phyloP scores from a whole-genome alignment of 2,888 invertebrate genomes.

The Phytoseiulus persimilis region DNA sequence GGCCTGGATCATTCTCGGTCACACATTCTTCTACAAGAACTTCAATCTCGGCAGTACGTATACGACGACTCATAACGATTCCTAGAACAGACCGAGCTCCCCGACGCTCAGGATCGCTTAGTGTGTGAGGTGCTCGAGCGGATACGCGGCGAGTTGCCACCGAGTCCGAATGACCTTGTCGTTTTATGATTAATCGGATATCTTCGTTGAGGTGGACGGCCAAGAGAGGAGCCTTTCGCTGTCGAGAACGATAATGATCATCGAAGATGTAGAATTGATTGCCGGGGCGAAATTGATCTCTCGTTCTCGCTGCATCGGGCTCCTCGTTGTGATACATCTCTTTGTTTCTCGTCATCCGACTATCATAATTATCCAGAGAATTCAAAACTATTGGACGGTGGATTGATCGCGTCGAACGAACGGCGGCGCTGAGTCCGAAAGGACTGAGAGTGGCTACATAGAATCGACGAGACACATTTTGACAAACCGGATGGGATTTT shows the following conservation, averaged over 20 bases:
- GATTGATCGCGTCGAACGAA: not conserved
- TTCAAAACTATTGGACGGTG: not conserved
- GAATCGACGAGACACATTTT: not conserved
- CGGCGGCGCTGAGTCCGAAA: too few species aligned
- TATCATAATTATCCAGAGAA: not conserved
- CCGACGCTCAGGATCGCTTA: not conserved
- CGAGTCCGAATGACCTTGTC: not conserved
- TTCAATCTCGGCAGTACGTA: conserved; percentile 31
- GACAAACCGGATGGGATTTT: too few species aligned
- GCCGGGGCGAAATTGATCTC: not conserved
- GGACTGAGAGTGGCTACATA: too few species aligned
- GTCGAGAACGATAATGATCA: not conserved
- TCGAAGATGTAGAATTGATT: not conserved
- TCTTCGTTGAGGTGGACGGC: not conserved
- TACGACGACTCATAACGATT: not conserved
- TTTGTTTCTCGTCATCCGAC: not conserved
- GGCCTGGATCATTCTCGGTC: conserved; percentile 43
- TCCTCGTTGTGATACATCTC: not conserved
- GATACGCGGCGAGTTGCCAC: not conserved
- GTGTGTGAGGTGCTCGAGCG: not conserved
- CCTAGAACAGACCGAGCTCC: too few species aligned
- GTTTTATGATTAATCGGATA: not conserved
- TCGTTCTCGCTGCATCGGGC: not conserved
- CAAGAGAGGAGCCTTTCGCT: not conserved
- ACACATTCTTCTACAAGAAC: conserved; percentile 40